Evolutionary conservation across 2,113 vertebrate species (phyloP).

Genomic region (Etheostoma cragini): DNA sequence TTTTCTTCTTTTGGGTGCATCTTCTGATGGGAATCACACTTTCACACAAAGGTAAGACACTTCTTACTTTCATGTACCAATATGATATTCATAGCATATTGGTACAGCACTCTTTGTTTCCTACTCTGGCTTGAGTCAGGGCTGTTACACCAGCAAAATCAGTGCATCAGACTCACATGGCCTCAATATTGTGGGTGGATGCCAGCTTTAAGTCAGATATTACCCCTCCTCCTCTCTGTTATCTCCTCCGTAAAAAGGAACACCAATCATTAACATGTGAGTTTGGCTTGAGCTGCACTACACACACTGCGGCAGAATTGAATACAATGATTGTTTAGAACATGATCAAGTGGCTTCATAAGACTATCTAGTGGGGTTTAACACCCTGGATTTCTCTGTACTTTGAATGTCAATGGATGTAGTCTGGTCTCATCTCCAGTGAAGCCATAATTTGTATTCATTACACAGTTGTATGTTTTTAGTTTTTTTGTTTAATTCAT

Average conservation of each 20-base stretch:
- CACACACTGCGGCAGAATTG: neutral
- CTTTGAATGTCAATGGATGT: conserved; percentile 28
- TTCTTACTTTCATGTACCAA: neutral
- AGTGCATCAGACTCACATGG: conserved; percentile 16
- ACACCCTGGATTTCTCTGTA: conserved; percentile 13
- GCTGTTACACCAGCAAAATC: neutral
- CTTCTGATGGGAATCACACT: neutral
- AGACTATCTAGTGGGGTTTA: neutral
- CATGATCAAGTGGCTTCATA: conserved; percentile 5
- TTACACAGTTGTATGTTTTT: conserved; percentile 34
- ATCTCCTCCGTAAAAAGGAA: conserved; percentile 41
- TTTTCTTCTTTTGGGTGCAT: conserved; percentile 8
- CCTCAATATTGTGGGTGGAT: conserved; percentile 9
- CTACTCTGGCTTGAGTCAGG: neutral
- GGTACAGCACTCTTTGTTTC: neutral
- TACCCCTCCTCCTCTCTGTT: neutral
- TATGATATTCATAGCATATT: no score
- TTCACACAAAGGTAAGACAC: conserved; percentile 41
- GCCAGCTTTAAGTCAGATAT: conserved; percentile 3
- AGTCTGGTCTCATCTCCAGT: neutral
- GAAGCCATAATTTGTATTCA: conserved; percentile 31
- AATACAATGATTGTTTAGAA: conserved; percentile 13
- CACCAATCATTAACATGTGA: conserved; percentile 10
- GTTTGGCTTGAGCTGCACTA: conserved; percentile 33
- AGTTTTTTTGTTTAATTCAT: conserved; percentile 20